These are phyloP conservation scores for Drosophila cognata DNA, from an alignment of 2,888 invertebrate species.

Conservation along the genomic window DNA sequence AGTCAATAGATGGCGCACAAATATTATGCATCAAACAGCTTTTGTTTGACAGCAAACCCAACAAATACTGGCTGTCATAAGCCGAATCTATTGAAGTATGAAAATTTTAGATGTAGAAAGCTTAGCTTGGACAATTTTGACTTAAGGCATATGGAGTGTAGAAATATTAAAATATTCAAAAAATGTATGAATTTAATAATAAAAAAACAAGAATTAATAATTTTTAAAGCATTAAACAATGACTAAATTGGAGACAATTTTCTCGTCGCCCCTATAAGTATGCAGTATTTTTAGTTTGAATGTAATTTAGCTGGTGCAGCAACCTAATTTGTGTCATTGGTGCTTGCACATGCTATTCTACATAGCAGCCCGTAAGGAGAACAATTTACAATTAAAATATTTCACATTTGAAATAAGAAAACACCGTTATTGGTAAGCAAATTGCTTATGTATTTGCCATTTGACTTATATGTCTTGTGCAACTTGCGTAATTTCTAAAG, in stretches of 20 bases:
- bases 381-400: background rate
- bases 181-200: background rate
- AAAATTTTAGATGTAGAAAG: background rate
- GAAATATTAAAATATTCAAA: no score
- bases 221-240: background rate
- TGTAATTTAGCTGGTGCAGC: background rate
- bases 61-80: background rate
- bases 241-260: background rate
- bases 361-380: background rate
- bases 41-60: background rate
- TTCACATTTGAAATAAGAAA: background rate
- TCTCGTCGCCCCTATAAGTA: background rate
- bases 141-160: background rate
- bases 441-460: background rate
- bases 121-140: background rate
- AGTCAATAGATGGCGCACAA: constrained; percentile 28
- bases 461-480: background rate
- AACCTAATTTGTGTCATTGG: background rate
- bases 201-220: background rate
- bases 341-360: background rate
- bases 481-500: background rate
- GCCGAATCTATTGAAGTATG: background rate
- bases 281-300: background rate
- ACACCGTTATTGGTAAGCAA: background rate
- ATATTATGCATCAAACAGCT: background rate